phyloP scores from a whole-genome alignment of 2,888 invertebrate species.

The Cosmopolites sordidus region DNA sequence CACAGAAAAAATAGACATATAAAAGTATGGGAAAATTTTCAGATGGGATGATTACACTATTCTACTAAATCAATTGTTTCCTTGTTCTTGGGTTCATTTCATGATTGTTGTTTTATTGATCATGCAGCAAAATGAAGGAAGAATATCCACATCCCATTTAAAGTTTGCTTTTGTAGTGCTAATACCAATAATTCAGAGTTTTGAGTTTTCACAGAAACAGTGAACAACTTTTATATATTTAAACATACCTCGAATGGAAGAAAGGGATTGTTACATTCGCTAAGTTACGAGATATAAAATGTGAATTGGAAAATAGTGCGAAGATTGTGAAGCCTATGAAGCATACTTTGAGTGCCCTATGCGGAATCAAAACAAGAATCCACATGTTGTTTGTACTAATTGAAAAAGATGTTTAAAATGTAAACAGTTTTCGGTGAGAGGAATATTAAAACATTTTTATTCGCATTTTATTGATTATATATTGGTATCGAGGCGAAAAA shows the following conservation, averaged over 20 bases:
- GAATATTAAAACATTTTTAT: not conserved
- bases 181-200: not conserved
- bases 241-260: not conserved
- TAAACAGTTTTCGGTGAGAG: not conserved
- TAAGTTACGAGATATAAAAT: slow-evolving; percentile 26
- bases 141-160: not conserved
- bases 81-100: too few relatives aligned
- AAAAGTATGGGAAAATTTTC: too few relatives aligned
- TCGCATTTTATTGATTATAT: not conserved
- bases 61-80: too few relatives aligned
- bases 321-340: slow-evolving; percentile 32
- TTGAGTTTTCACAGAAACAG: not conserved
- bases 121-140: slow-evolving; percentile 4
- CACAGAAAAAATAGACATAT: too few relatives aligned
- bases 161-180: slow-evolving; percentile 7
- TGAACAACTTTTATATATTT: not conserved
- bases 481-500: slow-evolving; percentile 7
- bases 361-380: slow-evolving; percentile 30
- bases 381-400: slow-evolving; percentile 29
- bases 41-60: too few relatives aligned
- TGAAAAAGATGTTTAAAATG: slow-evolving; percentile 18
- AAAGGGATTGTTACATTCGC: slow-evolving; percentile 4
- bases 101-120: not conserved
- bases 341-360: slow-evolving; percentile 16
- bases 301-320: slow-evolving; percentile 20